phyloP scores from a whole-genome alignment of 2,797 vertebrate genomes.

The Pseudochirops corinnae region DNA sequence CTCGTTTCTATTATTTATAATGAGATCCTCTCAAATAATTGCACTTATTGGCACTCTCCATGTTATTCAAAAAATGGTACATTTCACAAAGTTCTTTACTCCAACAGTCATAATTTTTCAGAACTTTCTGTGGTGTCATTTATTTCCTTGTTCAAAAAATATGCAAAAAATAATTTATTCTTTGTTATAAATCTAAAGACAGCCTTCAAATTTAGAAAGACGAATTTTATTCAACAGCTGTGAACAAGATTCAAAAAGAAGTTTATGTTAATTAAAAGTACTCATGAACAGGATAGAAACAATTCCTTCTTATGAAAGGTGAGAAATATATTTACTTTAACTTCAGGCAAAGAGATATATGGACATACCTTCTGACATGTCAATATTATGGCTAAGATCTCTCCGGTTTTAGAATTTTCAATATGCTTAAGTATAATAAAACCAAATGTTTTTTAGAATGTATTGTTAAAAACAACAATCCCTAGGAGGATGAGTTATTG shows the following conservation, averaged over 20 bases:
- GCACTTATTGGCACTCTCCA: not conserved
- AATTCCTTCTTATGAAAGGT: not conserved
- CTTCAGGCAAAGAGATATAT: not conserved
- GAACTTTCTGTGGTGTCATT: not conserved
- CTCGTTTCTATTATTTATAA: not conserved
- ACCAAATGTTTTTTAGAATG: conserved; percentile 30
- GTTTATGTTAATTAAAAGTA: not conserved
- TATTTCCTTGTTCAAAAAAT: not conserved
- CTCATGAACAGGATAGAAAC: not conserved
- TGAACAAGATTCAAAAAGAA: not conserved
- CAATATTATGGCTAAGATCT: not conserved
- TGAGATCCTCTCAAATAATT: not conserved
- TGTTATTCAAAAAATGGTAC: not conserved
- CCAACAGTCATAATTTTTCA: not conserved
- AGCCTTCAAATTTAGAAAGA: not conserved
- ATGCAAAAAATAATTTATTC: not conserved
- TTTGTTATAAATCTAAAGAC: not conserved
- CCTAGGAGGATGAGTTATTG: conserved; percentile 14
- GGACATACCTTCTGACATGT: not conserved
- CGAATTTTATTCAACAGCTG: not conserved
- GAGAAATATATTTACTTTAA: not conserved
- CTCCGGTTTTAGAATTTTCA: not conserved
- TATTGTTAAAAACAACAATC: conserved; percentile 15
- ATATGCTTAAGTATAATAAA: conserved; percentile 12
- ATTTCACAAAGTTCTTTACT: not conserved